These are phyloP conservation scores for Dyspetes luteomarginatus DNA, from an alignment of 2,888 invertebrate genomes.

Conservation along the genomic window DNA sequence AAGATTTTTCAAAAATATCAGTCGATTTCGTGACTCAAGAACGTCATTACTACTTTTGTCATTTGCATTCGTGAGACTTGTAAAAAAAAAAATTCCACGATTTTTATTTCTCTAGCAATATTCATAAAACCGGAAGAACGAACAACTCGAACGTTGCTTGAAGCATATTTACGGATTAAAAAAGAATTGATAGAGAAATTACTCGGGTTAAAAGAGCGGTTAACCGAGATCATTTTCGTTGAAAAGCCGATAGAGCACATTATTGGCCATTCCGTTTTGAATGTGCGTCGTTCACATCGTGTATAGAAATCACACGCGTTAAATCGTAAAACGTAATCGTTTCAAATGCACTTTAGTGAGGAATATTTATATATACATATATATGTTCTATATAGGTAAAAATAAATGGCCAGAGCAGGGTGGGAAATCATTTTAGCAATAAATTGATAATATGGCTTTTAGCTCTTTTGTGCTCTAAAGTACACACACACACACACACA, in stretches of 20 bases:
- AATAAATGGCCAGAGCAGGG: neutral
- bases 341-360: conserved; percentile 34
- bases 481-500: neutral
- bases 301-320: conserved; percentile 16
- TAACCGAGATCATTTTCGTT: conserved; percentile 47
- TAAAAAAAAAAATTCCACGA: conserved; percentile 10
- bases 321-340: conserved; percentile 46
- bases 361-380: conserved; percentile 24
- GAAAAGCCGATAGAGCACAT: conserved; percentile 47
- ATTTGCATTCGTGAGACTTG: no score
- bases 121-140: neutral
- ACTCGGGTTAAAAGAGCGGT: conserved; percentile 32
- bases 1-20: no score
- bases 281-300: conserved; percentile 14
- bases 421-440: conserved; percentile 28
- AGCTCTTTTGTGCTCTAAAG: neutral
- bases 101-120: conserved; percentile 30
- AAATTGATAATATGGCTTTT: conserved; percentile 18
- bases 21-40: conserved; percentile 39
- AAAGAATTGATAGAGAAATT: conserved; percentile 1
- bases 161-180: neutral
- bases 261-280: neutral
- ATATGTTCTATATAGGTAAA: neutral
- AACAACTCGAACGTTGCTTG: conserved; percentile 1
- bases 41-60: conserved; percentile 17